Conservation (phyloP, 2,888 invertebrate species). For the Pyrrhopygopsis socrates region DNA sequence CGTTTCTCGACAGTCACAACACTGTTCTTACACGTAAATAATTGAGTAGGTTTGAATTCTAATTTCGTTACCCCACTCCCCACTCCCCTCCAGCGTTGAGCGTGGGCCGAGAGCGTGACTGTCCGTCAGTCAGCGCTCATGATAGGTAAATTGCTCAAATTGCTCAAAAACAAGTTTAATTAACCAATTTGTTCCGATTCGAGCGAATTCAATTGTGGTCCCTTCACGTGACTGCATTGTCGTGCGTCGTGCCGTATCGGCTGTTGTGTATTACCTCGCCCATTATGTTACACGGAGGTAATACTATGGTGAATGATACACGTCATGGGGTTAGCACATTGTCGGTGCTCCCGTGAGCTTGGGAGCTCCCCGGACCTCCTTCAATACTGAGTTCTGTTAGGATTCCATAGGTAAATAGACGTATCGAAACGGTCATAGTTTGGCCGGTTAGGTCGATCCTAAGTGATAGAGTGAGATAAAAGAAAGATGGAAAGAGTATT, state of each 20-base stretch:
- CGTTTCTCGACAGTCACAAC: neutral
- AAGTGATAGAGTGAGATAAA: no score
- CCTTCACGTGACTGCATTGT: conserved; percentile 44
- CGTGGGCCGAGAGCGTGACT: conserved; percentile 85
- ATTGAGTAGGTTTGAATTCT: neutral
- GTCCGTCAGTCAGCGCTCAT: conserved; percentile 88
- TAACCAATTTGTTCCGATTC: conserved; percentile 92
- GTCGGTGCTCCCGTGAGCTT: neutral
- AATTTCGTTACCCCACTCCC: neutral
- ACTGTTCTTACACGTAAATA: neutral
- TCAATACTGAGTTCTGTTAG: no score
- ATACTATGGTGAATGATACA: neutral
- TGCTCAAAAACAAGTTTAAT: conserved; percentile 89
- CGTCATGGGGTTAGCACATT: neutral
- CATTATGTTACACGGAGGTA: conserved; percentile 2
- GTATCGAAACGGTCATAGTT: no score
- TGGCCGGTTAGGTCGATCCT: no score
- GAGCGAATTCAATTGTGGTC: conserved; percentile 89
- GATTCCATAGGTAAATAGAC: no score
- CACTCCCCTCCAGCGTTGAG: neutral
- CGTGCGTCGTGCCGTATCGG: conserved; percentile 32
- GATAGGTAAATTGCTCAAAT: conserved; percentile 90
- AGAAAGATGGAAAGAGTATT: no score
- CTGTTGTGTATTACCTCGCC: conserved; percentile 4
- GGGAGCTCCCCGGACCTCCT: no score